Conservation (phyloP, 2,888 invertebrate species). For the Micropterix aruncella region DNA sequence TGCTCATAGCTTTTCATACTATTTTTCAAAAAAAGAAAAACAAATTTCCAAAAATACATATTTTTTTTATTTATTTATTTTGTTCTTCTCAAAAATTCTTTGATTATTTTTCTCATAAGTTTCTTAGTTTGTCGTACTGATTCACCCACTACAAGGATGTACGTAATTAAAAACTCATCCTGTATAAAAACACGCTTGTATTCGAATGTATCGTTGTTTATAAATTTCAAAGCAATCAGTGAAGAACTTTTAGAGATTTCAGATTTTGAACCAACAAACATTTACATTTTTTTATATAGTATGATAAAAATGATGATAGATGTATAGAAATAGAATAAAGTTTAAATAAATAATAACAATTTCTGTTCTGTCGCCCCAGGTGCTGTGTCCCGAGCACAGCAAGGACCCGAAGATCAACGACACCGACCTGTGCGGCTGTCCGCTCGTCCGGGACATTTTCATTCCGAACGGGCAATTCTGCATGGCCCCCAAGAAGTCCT, state of each 20-base stretch:
- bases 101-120: not conserved
- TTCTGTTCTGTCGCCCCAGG: constrained; percentile 18
- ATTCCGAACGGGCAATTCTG: constrained; percentile 79
- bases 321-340: too few species aligned
- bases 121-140: not conserved
- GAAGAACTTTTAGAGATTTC: too few species aligned
- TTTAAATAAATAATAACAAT: too few species aligned
- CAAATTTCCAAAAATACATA: not conserved
- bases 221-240: too few species aligned
- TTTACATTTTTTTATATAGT: too few species aligned
- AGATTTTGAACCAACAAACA: too few species aligned
- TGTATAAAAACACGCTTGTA: too few species aligned
- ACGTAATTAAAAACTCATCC: not conserved
- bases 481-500: constrained; percentile 73
- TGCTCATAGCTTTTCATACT: too few species aligned
- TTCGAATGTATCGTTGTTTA: too few species aligned
- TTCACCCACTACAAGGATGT: not conserved
- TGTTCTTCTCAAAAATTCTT: not conserved
- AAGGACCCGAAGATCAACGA: constrained; percentile 85
- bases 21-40: too few species aligned
- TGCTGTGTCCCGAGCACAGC: constrained; percentile 95
- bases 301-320: too few species aligned
- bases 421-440: constrained; percentile 87
- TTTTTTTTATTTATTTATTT: not conserved
- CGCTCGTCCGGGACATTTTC: constrained; percentile 74